These are phyloP conservation scores for Pogona vitticeps DNA, from an alignment of 2,113 vertebrate genomes.

Conservation along the genomic window DNA sequence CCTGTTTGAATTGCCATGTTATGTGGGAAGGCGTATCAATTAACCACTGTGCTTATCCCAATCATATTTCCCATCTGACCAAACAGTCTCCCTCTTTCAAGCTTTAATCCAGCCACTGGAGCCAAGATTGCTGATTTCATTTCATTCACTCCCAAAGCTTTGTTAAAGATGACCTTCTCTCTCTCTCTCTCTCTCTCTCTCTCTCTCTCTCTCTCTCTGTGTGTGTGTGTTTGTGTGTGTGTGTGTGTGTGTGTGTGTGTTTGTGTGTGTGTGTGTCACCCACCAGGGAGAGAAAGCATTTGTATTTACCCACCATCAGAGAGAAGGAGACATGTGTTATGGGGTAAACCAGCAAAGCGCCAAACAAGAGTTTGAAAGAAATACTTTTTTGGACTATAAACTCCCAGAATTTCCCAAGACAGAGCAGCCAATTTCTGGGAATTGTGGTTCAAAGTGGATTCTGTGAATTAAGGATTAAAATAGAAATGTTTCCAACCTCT, in stretches of 20 bases:
- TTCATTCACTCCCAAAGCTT: conserved; percentile 8
- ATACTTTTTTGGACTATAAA: no score
- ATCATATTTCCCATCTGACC: conserved; percentile 72
- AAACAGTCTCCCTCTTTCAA: conserved; percentile 66
- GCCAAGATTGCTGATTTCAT: conserved; percentile 4
- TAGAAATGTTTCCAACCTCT: no score
- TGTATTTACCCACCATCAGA: background rate
- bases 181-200: background rate
- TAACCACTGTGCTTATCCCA: conserved; percentile 73
- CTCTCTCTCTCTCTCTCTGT: fast-evolving
- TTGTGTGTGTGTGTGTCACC: no score
- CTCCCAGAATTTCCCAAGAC: no score
- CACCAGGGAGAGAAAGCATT: background rate
- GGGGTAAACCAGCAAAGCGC: background rate
- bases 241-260: no score
- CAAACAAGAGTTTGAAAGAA: background rate
- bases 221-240: no score
- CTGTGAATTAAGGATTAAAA: no score
- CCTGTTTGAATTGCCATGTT: conserved; percentile 72
- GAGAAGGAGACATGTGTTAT: background rate
- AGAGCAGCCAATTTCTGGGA: no score
- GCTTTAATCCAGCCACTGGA: conserved; percentile 60
- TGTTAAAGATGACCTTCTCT: background rate
- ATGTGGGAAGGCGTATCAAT: conserved; percentile 75
- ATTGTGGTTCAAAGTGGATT: no score